Evolutionary conservation across 2,888 invertebrate species (phyloP).

Genomic region (Cosmopolites sordidus): DNA sequence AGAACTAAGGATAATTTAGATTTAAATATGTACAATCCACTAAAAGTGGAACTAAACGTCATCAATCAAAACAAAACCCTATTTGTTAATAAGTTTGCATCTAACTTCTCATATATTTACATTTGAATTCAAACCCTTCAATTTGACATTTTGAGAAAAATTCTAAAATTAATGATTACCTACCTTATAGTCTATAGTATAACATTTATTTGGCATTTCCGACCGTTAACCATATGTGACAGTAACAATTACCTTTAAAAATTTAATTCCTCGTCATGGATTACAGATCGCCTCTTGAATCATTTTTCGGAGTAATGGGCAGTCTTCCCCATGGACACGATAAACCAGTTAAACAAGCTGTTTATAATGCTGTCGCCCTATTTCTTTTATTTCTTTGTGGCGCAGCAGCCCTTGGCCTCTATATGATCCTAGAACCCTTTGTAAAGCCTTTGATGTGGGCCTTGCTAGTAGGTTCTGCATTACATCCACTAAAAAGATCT

Average conservation of each 20-base stretch:
- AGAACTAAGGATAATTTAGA: no score
- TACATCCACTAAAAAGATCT: conserved; percentile 90
- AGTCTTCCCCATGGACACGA: conserved; percentile 73
- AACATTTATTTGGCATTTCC: no score
- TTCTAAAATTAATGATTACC: no score
- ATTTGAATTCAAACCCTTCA: no score
- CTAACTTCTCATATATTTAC: no score
- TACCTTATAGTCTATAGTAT: no score
- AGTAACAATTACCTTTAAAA: neutral
- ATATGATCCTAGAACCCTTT: conserved; percentile 84
- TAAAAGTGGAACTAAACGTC: no score
- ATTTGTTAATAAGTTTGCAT: no score
- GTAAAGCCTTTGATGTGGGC: conserved; percentile 95
- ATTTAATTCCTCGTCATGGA: conserved; percentile 38
- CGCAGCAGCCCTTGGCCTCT: conserved; percentile 71
- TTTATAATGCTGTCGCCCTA: conserved; percentile 83
- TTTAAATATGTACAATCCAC: no score
- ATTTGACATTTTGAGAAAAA: no score
- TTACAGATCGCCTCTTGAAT: conserved; percentile 59
- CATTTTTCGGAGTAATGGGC: conserved; percentile 64
- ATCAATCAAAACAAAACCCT: no score
- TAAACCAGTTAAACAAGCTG: conserved; percentile 86
- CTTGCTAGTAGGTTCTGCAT: conserved; percentile 88
- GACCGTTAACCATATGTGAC: no score
- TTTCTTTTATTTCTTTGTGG: conserved; percentile 66